Evolutionary conservation across 2,797 vertebrate genomes (phyloP).

Genomic region (Myotis findleyi): DNA sequence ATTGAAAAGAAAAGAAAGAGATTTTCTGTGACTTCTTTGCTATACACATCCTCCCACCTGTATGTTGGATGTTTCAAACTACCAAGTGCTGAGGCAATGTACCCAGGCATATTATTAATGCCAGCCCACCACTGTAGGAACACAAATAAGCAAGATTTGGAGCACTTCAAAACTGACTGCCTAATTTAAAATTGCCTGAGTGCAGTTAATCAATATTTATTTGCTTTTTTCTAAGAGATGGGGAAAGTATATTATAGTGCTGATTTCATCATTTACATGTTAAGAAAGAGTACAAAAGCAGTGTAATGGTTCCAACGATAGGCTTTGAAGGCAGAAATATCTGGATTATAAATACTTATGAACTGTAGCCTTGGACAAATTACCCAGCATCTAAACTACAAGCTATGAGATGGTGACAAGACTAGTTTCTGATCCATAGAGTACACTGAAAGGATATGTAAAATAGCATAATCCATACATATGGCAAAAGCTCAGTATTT

Average conservation of each 20-base stretch:
- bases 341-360: constrained; percentile 49
- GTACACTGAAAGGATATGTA: background rate
- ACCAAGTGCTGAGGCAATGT: constrained; percentile 68
- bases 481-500: background rate
- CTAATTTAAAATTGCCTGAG: constrained; percentile 75
- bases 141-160: constrained; percentile 73
- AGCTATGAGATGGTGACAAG: background rate
- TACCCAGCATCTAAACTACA: constrained; percentile 8
- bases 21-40: constrained; percentile 71
- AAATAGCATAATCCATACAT: background rate
- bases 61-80: constrained; percentile 69
- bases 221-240: constrained; percentile 68
- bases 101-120: constrained; percentile 72
- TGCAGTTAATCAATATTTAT: constrained; percentile 79
- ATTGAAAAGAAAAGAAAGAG: constrained; percentile 73
- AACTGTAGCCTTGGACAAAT: constrained; percentile 40
- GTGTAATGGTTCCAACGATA: background rate
- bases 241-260: constrained; percentile 58
- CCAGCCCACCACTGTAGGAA: constrained; percentile 45
- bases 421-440: background rate
- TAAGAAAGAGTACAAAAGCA: constrained; percentile 65
- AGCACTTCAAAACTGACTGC: constrained; percentile 73
- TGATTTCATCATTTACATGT: constrained; percentile 79
- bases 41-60: constrained; percentile 76
- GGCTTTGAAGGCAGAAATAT: constrained; percentile 46